Base-by-base conservation (phyloP, 2,113 vertebrate species). In the Parus major region DNA sequence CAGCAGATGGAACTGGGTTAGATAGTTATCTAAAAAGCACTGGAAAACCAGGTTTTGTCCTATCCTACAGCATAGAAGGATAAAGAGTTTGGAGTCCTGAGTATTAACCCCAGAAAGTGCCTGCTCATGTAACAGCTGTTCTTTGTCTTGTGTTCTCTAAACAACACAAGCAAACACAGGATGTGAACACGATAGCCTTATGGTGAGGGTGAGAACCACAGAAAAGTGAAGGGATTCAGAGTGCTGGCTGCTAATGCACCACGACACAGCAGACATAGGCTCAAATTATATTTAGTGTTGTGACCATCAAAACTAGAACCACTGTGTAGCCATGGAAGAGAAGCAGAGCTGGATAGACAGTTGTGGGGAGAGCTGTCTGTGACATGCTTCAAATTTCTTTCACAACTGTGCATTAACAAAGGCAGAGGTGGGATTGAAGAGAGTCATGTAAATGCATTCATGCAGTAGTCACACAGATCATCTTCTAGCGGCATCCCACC, bases 121-220 rank as follows among this genome's bases (percentile, higher is more conserved):
- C 66, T 86, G 82, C 72, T 94, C 79, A 20, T 52, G 31, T 70
- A 91, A 86, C 95, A 96, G 92, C 93, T 96, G 93, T 80, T 93
- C 95, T 91, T 85, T 81, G 88, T 93, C 94, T 90, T 71, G 68
- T 72, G 81, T 71, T 93, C 90, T 93, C 80, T 91, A 96, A 97
- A 96, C 84, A 94, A 50, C 85, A 80, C 64, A 73, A 83, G 92
- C 92, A 96, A 97, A 95, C 88, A 96, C 93, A 96, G 96, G 93
- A 96, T 96, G 86, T 88, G 88, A 88, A 86, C 92, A 94, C 0
- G 22, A 94, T 68, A 93, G 90, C 85, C 75, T 88, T 92, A 90
- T 1, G 2, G 84, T 80, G 81, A 95, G 85, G 87, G 68, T 10
- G 20, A 80, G 87, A 96, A 82, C 70, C 9, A 4, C 88, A 81